Conservation (phyloP, 2,113 vertebrate species). For the Pampusana beccarii region DNA sequence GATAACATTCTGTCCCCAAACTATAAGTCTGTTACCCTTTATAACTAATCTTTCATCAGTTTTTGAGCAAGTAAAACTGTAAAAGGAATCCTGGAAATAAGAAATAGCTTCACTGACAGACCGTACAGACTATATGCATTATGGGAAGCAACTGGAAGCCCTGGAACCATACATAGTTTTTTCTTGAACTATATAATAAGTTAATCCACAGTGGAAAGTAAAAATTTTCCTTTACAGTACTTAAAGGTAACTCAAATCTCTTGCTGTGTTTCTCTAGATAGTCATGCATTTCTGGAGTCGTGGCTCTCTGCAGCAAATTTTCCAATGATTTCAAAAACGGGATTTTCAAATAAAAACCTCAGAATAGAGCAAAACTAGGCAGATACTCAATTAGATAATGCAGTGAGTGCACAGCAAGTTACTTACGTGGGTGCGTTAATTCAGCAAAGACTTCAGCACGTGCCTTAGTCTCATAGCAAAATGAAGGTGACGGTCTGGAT, state of each 20-base stretch:
- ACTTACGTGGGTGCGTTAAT: not conserved
- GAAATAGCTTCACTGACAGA: not conserved
- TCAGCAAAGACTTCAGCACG: not conserved
- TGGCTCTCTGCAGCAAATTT: not conserved
- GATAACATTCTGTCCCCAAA: not conserved
- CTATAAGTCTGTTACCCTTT: not conserved
- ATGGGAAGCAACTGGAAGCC: not conserved
- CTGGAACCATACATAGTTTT: not conserved
- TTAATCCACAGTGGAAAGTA: not conserved
- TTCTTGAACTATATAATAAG: not conserved
- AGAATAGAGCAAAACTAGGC: not conserved
- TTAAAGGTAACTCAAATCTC: not conserved
- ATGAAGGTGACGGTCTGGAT: not conserved
- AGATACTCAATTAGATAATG: not conserved
- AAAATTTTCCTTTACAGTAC: not conserved
- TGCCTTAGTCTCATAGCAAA: not conserved
- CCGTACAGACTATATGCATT: not conserved
- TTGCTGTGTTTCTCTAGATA: not conserved
- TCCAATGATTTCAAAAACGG: not conserved
- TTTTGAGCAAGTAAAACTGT: not conserved
- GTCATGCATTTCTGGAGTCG: not conserved
- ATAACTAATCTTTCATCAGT: not conserved
- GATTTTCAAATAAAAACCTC: not conserved
- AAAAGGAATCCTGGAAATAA: not conserved
- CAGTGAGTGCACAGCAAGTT: not conserved